A percentile compares a stretch with the other conserved stretches of the same genome.
Conservation (phyloP, 2,888 invertebrate genomes). For the Amblyteles armatorius region DNA sequence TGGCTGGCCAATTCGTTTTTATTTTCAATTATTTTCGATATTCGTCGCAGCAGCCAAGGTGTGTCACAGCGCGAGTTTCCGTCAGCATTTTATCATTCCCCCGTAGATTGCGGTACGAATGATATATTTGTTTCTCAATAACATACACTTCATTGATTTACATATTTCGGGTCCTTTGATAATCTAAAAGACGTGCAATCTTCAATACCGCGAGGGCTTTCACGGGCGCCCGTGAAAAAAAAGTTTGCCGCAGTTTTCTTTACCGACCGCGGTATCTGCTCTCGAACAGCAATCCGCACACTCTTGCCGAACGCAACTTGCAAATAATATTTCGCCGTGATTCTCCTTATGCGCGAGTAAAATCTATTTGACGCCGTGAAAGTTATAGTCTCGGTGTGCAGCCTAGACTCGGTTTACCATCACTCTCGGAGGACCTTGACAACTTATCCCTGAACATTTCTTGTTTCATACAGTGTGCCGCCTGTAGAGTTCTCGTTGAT, state of each 20-base stretch:
- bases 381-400: neutral
- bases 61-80: neutral
- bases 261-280: too few relatives aligned
- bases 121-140: neutral
- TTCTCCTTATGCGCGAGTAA: neutral
- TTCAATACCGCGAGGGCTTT: neutral
- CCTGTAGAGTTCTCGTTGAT: neutral
- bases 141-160: neutral
- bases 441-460: conserved; percentile 46
- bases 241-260: too few relatives aligned
- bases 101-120: neutral
- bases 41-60: neutral
- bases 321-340: too few relatives aligned
- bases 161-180: neutral
- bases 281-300: too few relatives aligned
- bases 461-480: neutral
- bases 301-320: too few relatives aligned
- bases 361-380: neutral
- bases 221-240: too few relatives aligned
- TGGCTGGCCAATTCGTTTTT: neutral
- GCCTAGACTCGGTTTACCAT: neutral
- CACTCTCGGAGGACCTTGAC: conserved; percentile 21
- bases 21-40: neutral
- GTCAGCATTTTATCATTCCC: neutral
- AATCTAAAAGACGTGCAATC: neutral